Evolutionary conservation across 2,113 vertebrate species (phyloP), one percentile per base, ranked within the genome.

Genomic region (Puffinus mauretanicus): DNA sequence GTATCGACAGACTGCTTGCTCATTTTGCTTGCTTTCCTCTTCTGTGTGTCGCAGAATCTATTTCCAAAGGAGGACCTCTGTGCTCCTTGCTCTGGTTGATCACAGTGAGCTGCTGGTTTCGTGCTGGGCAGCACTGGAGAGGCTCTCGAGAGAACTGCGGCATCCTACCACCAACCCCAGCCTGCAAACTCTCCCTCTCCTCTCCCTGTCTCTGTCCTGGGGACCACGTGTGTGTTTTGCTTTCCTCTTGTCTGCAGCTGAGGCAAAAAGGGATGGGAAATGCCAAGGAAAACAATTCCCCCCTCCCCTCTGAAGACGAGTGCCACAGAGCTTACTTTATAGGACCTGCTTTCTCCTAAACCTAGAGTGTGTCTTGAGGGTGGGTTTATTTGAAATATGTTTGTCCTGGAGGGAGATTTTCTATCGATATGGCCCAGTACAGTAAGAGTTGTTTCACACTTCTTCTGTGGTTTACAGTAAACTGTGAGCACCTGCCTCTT

Each of bases 381-480:
- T 1, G 20, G 29, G 12, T 87, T 91, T 86, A 60, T 78, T 47
- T 88, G 75, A 77, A 82, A 72, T 91, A 62, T 36, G 62, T 96
- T 93, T 95, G 52, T 94, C 86, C 93, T 94, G 86, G 84, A 96
- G 89, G 44, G 42, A 91, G 80, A 72, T 88, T 90, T 97, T 97
- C 62, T 93, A 46, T 86, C 82, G 62, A 66, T 40, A 26, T 92
- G 52, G 70, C 76, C 90, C 46, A 90, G 81, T 78, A 75, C 21
- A 51, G 22, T 64, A 34, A 58, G 55, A 88, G 15, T 58, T 85
- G 25, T 84, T 93, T 90, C 62, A 80, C 66, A 77, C 44, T 76
- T 67, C 65, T 87, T 55, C 79, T 57, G 72, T 77, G 82, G 60
- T 94, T 91, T 96, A 88, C 67, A 96, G 71, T 70, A 87, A 96